Evolutionary conservation across 1,140 invertebrate species (phyloP), one percentile per base, ranked within the genome.

Genomic region (Lepeophtheirus salmonis): DNA sequence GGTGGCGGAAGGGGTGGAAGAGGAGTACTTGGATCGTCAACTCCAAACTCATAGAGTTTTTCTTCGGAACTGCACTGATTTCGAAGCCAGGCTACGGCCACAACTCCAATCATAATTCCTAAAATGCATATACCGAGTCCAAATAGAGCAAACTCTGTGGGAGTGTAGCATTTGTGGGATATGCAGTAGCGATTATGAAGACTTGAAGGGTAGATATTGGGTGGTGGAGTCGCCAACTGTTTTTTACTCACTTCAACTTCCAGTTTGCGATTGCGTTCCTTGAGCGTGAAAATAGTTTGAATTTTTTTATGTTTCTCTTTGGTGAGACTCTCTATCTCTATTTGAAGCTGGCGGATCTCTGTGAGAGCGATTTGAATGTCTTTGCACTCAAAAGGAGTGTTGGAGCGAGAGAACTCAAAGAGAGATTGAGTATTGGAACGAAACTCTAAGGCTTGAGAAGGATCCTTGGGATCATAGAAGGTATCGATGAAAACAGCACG

Each of bases 341-440:
- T 41, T 14, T 57, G 55, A 17, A 57, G 55, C 10, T 25, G 22
- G 2, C 55, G 55, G 55, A 61, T 61, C 59, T 61, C 59, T 4
- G 50, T 56, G 17, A 61, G 51, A 2, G 59, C 59, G 50, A 61
- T 61, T 20, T 61, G 18, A 22, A 61, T 61, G 50, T 61, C 59
- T 18, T 61, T 61, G 49, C 59, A 61, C 22, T 61, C 50, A 50
- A 61, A 61, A 13, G 59, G 59, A 14, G 54, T 23, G 6, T 16
- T 18, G 16, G 17, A 50, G 4, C 18, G 59, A 23, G 59, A 2
- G 16, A 56, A 22, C 16, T 56, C 20, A 17, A 61, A 56, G 21
- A 61, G 59, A 3, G 16, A 16, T 13, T 61, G 14, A 18, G 59
- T 53, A 12, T 61, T 23, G 2, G 21, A 17, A 12, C 49, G 16